Evolutionary conservation across 2,113 vertebrate species (phyloP).

Genomic region (Pseudopodoces humilis): DNA sequence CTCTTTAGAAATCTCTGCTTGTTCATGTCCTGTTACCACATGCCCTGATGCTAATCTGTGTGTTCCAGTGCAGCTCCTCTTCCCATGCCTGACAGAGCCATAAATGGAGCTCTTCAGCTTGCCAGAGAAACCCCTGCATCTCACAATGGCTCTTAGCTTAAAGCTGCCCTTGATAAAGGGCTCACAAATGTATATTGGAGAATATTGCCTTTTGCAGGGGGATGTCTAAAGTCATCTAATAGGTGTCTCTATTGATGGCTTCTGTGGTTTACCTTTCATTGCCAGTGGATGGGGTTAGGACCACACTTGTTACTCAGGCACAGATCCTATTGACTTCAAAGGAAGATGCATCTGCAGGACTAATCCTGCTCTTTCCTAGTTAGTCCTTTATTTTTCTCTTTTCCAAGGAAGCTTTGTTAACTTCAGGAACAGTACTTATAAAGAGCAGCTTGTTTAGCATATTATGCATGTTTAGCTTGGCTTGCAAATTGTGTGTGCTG

Average conservation of each 20-base stretch:
- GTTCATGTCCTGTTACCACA: neutral
- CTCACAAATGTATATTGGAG: neutral
- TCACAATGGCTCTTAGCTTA: neutral
- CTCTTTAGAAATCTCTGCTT: neutral
- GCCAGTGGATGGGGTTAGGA: constrained; percentile 60
- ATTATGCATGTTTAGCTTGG: neutral
- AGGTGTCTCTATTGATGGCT: constrained; percentile 27
- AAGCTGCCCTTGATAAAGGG: neutral
- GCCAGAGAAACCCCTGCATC: neutral
- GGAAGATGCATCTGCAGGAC: neutral
- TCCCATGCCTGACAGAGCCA: neutral
- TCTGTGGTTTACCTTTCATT: constrained; percentile 53
- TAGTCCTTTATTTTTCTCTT: neutral
- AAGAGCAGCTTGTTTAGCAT: neutral
- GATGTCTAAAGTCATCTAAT: neutral
- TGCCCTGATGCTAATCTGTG: neutral
- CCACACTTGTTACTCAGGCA: constrained; percentile 36
- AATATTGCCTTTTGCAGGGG: neutral
- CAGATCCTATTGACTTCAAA: constrained; percentile 33
- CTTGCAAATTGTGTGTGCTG: neutral
- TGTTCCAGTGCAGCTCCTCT: neutral
- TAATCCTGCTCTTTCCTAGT: constrained; percentile 40
- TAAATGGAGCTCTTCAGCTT: constrained; percentile 9
- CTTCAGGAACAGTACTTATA: neutral
- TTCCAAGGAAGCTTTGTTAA: neutral